phyloP scores from a whole-genome alignment of 30 jellyfish, hydroid and myxozoan genomes.

The Catostylus mosaicus region DNA sequence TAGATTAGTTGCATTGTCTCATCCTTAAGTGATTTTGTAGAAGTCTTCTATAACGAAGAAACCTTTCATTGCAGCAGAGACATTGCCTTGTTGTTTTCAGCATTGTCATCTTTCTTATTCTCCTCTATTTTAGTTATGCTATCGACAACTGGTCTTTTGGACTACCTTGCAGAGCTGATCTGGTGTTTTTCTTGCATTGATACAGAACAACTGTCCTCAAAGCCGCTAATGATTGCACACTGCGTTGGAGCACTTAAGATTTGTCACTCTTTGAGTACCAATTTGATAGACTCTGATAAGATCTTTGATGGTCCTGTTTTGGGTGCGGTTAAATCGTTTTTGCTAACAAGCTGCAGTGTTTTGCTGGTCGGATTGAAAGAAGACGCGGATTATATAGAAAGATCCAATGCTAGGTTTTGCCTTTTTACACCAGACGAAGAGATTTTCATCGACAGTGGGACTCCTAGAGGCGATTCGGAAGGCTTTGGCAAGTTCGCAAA shows the following conservation, averaged over 20 bases:
- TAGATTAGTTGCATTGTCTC: too few species aligned
- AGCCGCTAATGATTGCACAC: constrained; percentile 76
- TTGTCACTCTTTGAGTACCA: constrained; percentile 72
- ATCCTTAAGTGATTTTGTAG: too few species aligned
- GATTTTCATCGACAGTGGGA: constrained; percentile 20
- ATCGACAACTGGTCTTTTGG: constrained; percentile 77
- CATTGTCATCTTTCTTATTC: too few species aligned
- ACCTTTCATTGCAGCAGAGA: too few species aligned
- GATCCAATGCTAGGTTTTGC: not conserved
- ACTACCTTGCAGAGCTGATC: constrained; percentile 79
- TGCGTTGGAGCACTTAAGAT: constrained; percentile 93
- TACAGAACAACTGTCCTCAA: constrained; percentile 33
- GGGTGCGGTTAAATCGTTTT: constrained; percentile 59
- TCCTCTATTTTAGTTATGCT: constrained; percentile 79
- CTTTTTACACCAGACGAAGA: constrained; percentile 49
- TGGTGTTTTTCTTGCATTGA: constrained; percentile 79
- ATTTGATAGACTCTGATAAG: constrained; percentile 4
- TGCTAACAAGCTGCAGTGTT: constrained; percentile 42
- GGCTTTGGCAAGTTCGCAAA: constrained; percentile 11
- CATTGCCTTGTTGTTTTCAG: too few species aligned
- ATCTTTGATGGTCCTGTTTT: constrained; percentile 55
- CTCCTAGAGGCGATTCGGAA: not conserved
- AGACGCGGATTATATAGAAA: constrained; percentile 8
- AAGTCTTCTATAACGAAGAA: too few species aligned
- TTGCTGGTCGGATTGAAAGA: constrained; percentile 22